Base-by-base conservation (phyloP, 2,113 vertebrate genomes). In the Hucho hucho region DNA sequence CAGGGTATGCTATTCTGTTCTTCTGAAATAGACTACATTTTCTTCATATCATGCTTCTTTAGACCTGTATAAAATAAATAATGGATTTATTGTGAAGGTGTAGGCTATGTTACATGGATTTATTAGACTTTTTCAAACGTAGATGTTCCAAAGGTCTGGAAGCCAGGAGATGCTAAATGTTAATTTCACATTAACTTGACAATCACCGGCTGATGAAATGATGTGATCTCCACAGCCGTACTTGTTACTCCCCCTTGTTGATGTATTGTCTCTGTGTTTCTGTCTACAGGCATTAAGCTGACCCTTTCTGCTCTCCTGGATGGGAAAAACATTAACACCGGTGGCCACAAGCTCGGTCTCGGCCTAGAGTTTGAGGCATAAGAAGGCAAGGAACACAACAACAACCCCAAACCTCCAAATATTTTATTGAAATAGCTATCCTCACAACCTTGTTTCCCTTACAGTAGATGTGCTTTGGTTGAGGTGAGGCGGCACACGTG, bases 331-430 rank as follows among this genome's bases (percentile, higher is more conserved):
- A 93, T 99, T 89, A 98, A 98, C 0, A 95, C 95, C 1, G 97
- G 97, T 1, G 97, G 96, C 80, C 97, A 99, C 92, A 99, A 98
- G 88, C 93, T 99, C 53, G 97, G 97, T 85, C 90, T 99, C 81
- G 97, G 97, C 89, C 87, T 99, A 75, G 97, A 99, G 92, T 98
- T 99, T 88, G 95, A 99, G 92, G 97, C 97, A n/a, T 99, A 95
- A 43, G 90, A 75, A 76, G 75, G 75, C n/a, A 43, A 71, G 80
- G 87, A 85, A 16, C 83, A 81, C 82, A 25, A 5, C 5, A 59
- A 59, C 59, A n/a, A n/a, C 9, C 37, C 37, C 2, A 43, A 43
- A 43, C 37, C 37, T 43, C 37, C 37, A 43, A 43, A 89, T 91
- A 90, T 92, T 92, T 90, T 92, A 89, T 88, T 93, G 89, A 91